Conservation (phyloP, 1,140 invertebrate species). For the Formica exsecta region DNA sequence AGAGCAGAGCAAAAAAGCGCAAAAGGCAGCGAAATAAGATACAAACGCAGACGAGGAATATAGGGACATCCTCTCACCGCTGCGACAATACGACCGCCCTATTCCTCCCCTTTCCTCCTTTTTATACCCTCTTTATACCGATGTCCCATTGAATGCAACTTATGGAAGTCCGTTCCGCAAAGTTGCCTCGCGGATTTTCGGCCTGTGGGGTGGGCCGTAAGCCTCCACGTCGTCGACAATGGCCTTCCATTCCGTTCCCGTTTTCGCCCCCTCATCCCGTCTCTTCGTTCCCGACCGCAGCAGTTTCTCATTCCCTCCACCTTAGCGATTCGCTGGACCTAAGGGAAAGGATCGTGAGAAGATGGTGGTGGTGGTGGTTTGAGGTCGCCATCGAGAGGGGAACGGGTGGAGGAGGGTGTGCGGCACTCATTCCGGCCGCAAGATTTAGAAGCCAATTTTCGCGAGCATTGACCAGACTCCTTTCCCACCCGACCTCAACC, state of each 20-base stretch:
- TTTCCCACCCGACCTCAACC: constrained; percentile 53
- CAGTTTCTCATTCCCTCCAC: constrained; percentile 82
- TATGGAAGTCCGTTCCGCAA: constrained; percentile 81
- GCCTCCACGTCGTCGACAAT: constrained; percentile 80
- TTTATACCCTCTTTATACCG: constrained; percentile 81
- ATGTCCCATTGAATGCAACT: constrained; percentile 83
- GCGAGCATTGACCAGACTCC: constrained; percentile 81
- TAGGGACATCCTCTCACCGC: constrained; percentile 42
- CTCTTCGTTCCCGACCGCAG: constrained; percentile 53
- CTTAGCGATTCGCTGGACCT: constrained; percentile 53
- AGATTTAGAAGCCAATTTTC: constrained; percentile 86
- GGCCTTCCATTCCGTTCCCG: constrained; percentile 59
- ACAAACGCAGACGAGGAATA: constrained; percentile 61
- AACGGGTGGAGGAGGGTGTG: constrained; percentile 35
- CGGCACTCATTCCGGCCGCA: constrained; percentile 81
- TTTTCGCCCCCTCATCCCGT: background rate
- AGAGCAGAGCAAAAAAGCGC: constrained; percentile 65
- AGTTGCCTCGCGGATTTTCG: constrained; percentile 82
- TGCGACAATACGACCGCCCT: constrained; percentile 70
- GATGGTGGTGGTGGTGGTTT: background rate
- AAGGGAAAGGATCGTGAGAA: constrained; percentile 59
- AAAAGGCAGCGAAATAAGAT: constrained; percentile 37
- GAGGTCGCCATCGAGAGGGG: constrained; percentile 41
- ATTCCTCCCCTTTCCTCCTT: constrained; percentile 46
- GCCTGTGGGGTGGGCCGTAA: constrained; percentile 75